These are phyloP conservation scores for Motacilla alba DNA, from an alignment of 2,113 vertebrate species.

Conservation along the genomic window DNA sequence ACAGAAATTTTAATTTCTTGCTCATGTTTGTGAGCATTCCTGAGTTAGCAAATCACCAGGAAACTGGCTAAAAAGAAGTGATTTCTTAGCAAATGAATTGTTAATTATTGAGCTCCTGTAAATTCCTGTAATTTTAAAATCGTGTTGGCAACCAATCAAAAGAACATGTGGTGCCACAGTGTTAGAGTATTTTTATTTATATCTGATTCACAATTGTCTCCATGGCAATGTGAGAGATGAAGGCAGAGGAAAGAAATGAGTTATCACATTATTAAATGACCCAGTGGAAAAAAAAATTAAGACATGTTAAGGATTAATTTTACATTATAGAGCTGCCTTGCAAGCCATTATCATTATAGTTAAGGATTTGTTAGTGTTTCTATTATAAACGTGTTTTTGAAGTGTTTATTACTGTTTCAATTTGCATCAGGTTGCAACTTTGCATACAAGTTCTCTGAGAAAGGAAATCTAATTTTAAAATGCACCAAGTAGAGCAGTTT, in stretches of 20 bases:
- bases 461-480: constrained; percentile 20
- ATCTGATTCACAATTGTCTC: constrained; percentile 74
- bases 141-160: constrained; percentile 41
- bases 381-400: constrained; percentile 4
- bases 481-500: not conserved
- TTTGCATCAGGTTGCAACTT: constrained; percentile 20
- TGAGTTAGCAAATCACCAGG: constrained; percentile 24
- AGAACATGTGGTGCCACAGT: constrained; percentile 71
- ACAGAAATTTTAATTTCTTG: not conserved
- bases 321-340: constrained; percentile 26
- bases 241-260: constrained; percentile 61
- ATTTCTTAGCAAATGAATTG: constrained; percentile 2
- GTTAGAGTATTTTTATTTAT: constrained; percentile 79
- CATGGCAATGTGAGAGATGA: constrained; percentile 71
- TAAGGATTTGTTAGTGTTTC: constrained; percentile 44
- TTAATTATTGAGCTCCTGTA: constrained; percentile 36
- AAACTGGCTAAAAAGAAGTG: not conserved
- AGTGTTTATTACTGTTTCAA: not conserved
- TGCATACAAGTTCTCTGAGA: not conserved
- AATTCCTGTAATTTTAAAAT: constrained; percentile 49
- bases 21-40: not conserved
- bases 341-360: not conserved
- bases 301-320: constrained; percentile 58
- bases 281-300: constrained; percentile 45
- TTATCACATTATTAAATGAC: constrained; percentile 67